Percentiles rank a stretch among this genome's conserved stretches.
Evolutionary conservation across 2,797 vertebrate genomes (phyloP).

Genomic region (Lophius americanus): DNA sequence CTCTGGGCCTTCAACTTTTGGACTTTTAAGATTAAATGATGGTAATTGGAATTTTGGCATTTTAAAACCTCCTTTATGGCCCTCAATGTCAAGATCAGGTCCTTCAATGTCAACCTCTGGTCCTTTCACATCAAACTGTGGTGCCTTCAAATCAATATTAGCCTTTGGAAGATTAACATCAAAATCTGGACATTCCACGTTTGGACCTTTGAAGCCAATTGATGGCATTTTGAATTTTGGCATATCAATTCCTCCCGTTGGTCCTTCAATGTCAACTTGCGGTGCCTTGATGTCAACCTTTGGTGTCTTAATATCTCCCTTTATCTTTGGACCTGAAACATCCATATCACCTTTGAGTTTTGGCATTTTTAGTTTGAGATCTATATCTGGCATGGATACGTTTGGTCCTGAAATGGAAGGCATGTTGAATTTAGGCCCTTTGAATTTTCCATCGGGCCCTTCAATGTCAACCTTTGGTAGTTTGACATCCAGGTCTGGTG

Average conservation of each 20-base stretch:
- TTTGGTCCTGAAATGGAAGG: neutral
- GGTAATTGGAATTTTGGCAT: slow-evolving; percentile 45
- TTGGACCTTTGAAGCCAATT: neutral
- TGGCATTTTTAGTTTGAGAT: too few relatives aligned
- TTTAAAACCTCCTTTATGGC: slow-evolving; percentile 17
- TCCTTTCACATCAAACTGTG: slow-evolving; percentile 48
- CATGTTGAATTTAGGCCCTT: neutral
- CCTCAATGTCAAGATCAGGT: slow-evolving; percentile 22
- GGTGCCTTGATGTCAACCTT: too few relatives aligned
- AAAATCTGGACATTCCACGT: neutral
- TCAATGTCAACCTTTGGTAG: neutral
- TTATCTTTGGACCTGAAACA: neutral
- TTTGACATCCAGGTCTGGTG: neutral
- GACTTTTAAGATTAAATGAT: slow-evolving; percentile 24
- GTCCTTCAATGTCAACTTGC: slow-evolving; percentile 22
- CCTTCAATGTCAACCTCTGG: slow-evolving; percentile 60
- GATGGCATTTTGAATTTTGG: neutral
- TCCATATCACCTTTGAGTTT: too few relatives aligned
- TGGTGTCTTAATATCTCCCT: too few relatives aligned
- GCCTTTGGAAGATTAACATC: slow-evolving; percentile 26
- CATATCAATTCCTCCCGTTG: slow-evolving; percentile 12
- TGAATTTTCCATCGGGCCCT: neutral
- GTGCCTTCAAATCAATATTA: slow-evolving; percentile 56
- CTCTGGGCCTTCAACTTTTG: slow-evolving; percentile 52
- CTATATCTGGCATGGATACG: slow-evolving; percentile 35